These are phyloP conservation scores for Ditula angustiorana DNA, from an alignment of 2,888 invertebrate species.

Conservation along the genomic window DNA sequence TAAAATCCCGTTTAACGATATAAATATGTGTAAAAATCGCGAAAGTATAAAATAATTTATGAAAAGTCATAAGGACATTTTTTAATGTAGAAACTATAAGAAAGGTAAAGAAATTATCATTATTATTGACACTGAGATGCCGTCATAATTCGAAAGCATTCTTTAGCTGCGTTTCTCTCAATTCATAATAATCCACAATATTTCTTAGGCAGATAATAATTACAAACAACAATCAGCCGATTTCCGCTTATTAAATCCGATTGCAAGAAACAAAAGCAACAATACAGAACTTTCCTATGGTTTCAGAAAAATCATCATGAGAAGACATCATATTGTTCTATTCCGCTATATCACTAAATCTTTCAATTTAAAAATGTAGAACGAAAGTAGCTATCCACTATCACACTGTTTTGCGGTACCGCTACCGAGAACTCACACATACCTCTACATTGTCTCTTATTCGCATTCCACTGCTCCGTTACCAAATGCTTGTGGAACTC, in stretches of 20 bases:
- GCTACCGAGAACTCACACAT: constrained; percentile 31
- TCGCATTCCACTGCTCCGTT: constrained; percentile 21
- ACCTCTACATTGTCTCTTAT: constrained; percentile 21
- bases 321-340: constrained; percentile 52
- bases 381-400: constrained; percentile 49
- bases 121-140: too few species aligned
- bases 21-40: too few species aligned
- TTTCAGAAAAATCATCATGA: constrained; percentile 47
- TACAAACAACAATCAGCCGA: constrained; percentile 27
- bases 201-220: constrained; percentile 19
- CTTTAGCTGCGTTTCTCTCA: not conserved
- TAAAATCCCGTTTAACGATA: too few species aligned
- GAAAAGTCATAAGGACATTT: too few species aligned
- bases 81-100: too few species aligned
- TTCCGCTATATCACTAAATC: constrained; percentile 55
- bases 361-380: constrained; percentile 62
- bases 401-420: constrained; percentile 38
- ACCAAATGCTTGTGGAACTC: not conserved
- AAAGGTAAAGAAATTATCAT: too few species aligned
- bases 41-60: too few species aligned
- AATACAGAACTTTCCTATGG: constrained; percentile 33
- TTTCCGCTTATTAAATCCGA: constrained; percentile 37
- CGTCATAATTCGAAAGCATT: not conserved
- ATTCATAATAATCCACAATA: not conserved
- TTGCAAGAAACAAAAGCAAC: constrained; percentile 33